Evolutionary conservation across 1,140 invertebrate species (phyloP), one percentile per base, ranked within the genome.

Genomic region (Andrena cerasifolii): DNA sequence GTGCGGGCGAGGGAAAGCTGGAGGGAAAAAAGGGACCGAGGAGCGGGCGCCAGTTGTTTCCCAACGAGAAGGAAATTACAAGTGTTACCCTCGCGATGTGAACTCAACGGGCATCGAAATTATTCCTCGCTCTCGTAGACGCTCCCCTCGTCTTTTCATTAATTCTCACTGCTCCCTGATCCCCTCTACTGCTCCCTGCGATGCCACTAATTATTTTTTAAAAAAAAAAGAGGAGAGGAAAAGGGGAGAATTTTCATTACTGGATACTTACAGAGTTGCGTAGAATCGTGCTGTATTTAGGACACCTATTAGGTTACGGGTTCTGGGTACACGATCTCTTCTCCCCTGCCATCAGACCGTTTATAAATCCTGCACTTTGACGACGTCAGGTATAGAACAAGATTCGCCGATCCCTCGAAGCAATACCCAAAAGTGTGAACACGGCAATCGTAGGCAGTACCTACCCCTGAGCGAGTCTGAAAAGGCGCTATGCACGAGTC

Each of bases 31-130:
- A 49, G 67, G 58, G 43, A 79, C 75, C 45, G 62, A 56, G 43
- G 40, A 12, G 16, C 67, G 82, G 40, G 33, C 74, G 81, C 67
- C 81, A 80, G 82, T 82, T 84, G 84, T 86, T 86, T 86, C 80
- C 71, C 81, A 73, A 81, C 80, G 75, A 74, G 79, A 86, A 86
- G 81, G 75, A 86, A 86, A 86, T 86, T 86, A 86, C 84, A 77
- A 79, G 78, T 80, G 71, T 80, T 76, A 79, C 77, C 77, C 77
- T 65, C 77, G 77, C 54, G 56, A 73, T 54, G 82, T 28, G 47
- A 78, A 75, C 80, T 82, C 80, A 63, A 83, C 77, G 65, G 68
- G 43, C 76, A 78, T 83, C 82, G 70, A 83, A 83, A 83, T 83
- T 80, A 80, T 83, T 83, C 45, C 62, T 62, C 63, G 75, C 76